Conservation (phyloP, 2,113 vertebrate genomes). For the Monopterus albus region DNA sequence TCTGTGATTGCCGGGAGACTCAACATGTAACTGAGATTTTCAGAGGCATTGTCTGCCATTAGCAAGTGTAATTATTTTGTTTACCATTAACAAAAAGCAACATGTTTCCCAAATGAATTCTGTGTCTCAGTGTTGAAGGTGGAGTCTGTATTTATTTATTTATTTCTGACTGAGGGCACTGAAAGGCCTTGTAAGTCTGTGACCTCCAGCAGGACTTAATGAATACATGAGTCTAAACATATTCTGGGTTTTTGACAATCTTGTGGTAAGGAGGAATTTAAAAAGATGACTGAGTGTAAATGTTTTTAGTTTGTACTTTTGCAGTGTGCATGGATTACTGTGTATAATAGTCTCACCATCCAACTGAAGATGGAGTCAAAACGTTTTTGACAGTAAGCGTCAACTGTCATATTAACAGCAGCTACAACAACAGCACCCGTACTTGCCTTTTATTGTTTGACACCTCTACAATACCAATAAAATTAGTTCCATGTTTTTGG, state of each 20-base stretch:
- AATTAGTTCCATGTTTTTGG: no score
- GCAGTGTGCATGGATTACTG: no score
- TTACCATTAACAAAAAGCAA: not conserved
- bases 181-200: constrained; percentile 1
- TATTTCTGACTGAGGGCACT: no score
- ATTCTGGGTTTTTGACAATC: constrained; percentile 14
- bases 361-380: no score
- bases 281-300: not conserved
- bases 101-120: not conserved
- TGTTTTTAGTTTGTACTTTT: no score
- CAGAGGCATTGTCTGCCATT: not conserved
- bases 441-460: no score
- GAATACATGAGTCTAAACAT: constrained; percentile 15
- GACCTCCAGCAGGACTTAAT: constrained; percentile 26
- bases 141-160: constrained; percentile 14
- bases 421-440: not conserved
- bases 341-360: not conserved
- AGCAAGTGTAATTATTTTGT: not conserved
- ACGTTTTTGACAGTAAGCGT: no score
- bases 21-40: not conserved
- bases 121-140: not conserved
- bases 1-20: not conserved
- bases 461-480: no score
- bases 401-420: no score
- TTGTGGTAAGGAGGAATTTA: not conserved